Evolutionary conservation across 2,113 vertebrate species (phyloP), one percentile per base, ranked within the genome.

Genomic region (Carassius carassius): DNA sequence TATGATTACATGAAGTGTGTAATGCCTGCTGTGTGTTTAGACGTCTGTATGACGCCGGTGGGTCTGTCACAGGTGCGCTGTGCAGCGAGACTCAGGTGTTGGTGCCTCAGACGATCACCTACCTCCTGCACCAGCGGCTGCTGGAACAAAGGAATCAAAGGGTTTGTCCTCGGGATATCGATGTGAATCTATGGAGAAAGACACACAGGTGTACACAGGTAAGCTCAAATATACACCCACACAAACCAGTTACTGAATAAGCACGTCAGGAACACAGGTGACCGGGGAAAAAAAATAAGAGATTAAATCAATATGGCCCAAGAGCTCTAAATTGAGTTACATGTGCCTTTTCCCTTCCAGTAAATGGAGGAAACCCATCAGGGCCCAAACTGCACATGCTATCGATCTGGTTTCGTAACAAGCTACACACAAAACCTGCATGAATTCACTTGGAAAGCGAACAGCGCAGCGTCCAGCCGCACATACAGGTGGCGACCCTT

Each of bases 151-250:
- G 98, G 98, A 87, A 99, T 99, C 91, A 99, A 95, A 19, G 98
- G 98, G 89, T 99, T 99, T 25, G 98, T 99, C 93, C 98, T 95
- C 69, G 98, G 98, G 94, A 99, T 99, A 94, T 99, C 98, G 9
- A 99, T 99, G 94, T 99, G 97, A 91, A 99, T 99, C 98, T 99
- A 92, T 88, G 92, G 92, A 91, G 86, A 89, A 6, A 54, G n/a
- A 70, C 51, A 54, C 6, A 84, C 67, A 79, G 6, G 83, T 12
- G 86, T 29, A 54, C 23, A 21, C 25, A 47, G 25, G 83, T 85
- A 87, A 35, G n/a, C 63, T 56, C 14, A 84, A 19, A 44, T 16
- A 74, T 8, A 60, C 54, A 85, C 74, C 76, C 10, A 81, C 17
- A 87, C 81, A 84, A 49, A 79, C 70, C 77, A 72, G 41, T 23